Conservation (phyloP, 1,140 invertebrate genomes). For the Bombus confusus region DNA sequence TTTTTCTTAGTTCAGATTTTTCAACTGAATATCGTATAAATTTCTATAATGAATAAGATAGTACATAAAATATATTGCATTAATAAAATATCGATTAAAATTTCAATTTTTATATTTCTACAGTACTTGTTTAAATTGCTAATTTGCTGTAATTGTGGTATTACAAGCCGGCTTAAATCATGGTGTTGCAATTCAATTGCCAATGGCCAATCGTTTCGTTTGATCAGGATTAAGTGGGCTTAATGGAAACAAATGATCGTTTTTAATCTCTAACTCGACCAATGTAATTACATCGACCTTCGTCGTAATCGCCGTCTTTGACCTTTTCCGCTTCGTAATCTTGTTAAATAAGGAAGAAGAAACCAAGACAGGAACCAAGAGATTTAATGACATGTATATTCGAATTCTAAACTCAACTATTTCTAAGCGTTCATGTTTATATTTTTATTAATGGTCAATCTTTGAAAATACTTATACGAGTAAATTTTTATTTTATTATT, state of each 20-base stretch:
- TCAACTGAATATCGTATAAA: too few species aligned
- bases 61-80: too few species aligned
- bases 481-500: background rate
- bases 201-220: constrained; percentile 5
- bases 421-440: background rate
- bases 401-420: background rate
- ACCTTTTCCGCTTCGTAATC: constrained; percentile 31
- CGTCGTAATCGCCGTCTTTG: constrained; percentile 2
- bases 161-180: background rate
- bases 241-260: constrained; percentile 45
- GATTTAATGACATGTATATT: background rate
- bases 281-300: constrained; percentile 38
- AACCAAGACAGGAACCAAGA: background rate
- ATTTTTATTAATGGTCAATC: background rate
- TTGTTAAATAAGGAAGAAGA: constrained; percentile 31
- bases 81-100: background rate
- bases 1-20: background rate
- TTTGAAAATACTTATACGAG: background rate
- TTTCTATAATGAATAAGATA: too few species aligned
- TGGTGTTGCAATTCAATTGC: constrained; percentile 24
- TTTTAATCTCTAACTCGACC: constrained; percentile 42
- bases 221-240: constrained; percentile 25
- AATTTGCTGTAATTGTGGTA: background rate
- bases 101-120: background rate
- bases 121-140: background rate